Evolutionary conservation across 2,797 vertebrate species (phyloP).

Genomic region (Cuculus canorus): DNA sequence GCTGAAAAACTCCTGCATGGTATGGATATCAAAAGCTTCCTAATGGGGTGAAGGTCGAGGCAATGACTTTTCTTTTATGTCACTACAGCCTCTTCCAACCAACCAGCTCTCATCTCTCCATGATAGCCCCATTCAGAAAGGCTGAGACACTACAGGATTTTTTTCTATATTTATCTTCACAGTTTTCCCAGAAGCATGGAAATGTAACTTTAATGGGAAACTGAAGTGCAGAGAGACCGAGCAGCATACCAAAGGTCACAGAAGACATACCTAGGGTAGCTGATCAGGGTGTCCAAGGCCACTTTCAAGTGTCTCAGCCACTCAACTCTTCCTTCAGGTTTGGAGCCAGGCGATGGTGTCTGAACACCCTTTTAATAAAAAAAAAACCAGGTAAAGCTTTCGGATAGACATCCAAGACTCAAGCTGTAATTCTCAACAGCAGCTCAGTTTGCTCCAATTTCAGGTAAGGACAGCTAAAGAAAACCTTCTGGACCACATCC

Average conservation of each 20-base stretch:
- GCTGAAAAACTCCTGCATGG: background rate
- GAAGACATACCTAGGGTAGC: background rate
- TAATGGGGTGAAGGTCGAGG: fast-evolving
- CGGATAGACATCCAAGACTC: background rate
- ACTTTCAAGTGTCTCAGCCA: background rate
- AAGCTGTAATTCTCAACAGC: background rate
- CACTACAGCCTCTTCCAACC: background rate
- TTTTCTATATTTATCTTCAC: background rate
- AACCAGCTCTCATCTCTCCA: background rate
- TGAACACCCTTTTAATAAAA: background rate
- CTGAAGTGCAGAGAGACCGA: background rate
- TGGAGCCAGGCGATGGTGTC: background rate
- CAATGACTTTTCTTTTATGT: background rate
- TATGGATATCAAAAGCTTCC: background rate
- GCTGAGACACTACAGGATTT: background rate
- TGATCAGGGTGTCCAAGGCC: background rate
- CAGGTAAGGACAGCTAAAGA: background rate
- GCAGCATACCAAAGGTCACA: background rate
- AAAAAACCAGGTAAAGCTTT: background rate
- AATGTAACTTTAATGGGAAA: background rate
- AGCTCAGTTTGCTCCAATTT: background rate
- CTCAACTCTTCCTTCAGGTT: background rate
- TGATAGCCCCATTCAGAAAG: background rate
- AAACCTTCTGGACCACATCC: background rate
- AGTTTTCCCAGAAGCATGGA: background rate